Conservation (phyloP, 2,888 invertebrate genomes). For the Brachyopa scutellaris region DNA sequence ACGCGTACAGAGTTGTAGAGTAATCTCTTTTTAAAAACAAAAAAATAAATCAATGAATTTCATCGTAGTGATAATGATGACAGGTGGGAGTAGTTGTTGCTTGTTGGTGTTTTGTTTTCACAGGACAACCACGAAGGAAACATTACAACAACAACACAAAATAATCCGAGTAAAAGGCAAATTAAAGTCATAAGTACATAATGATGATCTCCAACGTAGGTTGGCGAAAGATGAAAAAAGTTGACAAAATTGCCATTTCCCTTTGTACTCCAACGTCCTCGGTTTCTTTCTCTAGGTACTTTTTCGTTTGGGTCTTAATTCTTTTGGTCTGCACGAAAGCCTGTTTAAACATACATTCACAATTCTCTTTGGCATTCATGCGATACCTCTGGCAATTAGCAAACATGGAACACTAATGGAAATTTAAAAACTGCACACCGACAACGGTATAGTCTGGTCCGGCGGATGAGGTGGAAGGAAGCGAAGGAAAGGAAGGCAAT, state of each 20-base stretch:
- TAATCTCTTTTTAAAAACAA: not conserved
- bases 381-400: slow-evolving; percentile 70
- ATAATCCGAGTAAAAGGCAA: slow-evolving; percentile 24
- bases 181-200: slow-evolving; percentile 67
- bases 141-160: not conserved
- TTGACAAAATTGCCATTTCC: slow-evolving; percentile 37
- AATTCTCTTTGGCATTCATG: slow-evolving; percentile 71
- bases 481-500: slow-evolving; percentile 13
- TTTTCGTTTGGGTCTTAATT: slow-evolving; percentile 23
- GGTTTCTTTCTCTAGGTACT: not conserved
- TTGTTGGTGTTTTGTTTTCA: no score
- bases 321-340: slow-evolving; percentile 45
- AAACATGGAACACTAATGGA: slow-evolving; percentile 71
- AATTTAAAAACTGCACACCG: slow-evolving; percentile 72
- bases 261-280: not conserved
- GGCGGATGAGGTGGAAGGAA: not conserved
- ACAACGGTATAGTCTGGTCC: not conserved
- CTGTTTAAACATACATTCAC: slow-evolving; percentile 55
- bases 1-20: slow-evolving; percentile 11
- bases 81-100: slow-evolving; percentile 49
- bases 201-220: slow-evolving; percentile 51
- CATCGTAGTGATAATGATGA: slow-evolving; percentile 27
- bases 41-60: slow-evolving; percentile 48
- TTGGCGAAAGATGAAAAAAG: not conserved
- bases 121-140: slow-evolving; percentile 20